Percentiles rank a stretch among this genome's conserved stretches.
These are phyloP conservation scores for Schizaphis graminum DNA, from an alignment of 2,888 invertebrate genomes.

Conservation along the genomic window DNA sequence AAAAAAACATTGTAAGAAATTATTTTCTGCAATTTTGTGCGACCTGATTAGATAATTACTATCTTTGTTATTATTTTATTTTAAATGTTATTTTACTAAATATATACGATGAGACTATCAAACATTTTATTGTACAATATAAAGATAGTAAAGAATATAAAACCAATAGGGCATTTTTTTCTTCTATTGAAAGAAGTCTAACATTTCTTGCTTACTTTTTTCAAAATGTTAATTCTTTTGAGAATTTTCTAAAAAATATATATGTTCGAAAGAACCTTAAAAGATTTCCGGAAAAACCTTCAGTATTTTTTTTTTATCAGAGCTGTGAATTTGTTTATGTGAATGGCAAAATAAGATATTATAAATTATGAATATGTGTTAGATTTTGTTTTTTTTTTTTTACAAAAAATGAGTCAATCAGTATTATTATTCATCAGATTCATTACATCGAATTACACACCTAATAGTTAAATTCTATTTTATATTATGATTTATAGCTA, in stretches of 20 bases:
- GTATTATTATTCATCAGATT: not conserved
- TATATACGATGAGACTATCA: not conserved
- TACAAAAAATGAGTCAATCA: not conserved
- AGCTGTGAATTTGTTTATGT: not conserved
- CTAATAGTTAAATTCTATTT: not conserved
- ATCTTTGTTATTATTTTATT: not conserved
- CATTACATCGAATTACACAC: not conserved
- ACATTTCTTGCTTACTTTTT: not conserved
- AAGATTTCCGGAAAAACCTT: not conserved
- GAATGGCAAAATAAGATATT: not conserved
- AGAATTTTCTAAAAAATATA: not conserved
- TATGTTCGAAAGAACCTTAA: not conserved
- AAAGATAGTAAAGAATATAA: not conserved
- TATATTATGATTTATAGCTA: not conserved
- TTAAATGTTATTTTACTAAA: not conserved
- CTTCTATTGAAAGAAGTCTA: not conserved
- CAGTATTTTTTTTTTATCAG: not conserved
- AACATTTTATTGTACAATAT: not conserved
- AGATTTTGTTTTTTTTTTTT: not conserved
- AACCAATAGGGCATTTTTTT: not conserved
- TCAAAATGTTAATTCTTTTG: not conserved
- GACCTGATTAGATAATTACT: not conserved
- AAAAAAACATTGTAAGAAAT: not conserved
- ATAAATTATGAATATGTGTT: too few species aligned
- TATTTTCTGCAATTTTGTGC: not conserved